Evolutionary conservation across 2,113 vertebrate genomes (phyloP).

Genomic region (Cochlearius cochlearius): DNA sequence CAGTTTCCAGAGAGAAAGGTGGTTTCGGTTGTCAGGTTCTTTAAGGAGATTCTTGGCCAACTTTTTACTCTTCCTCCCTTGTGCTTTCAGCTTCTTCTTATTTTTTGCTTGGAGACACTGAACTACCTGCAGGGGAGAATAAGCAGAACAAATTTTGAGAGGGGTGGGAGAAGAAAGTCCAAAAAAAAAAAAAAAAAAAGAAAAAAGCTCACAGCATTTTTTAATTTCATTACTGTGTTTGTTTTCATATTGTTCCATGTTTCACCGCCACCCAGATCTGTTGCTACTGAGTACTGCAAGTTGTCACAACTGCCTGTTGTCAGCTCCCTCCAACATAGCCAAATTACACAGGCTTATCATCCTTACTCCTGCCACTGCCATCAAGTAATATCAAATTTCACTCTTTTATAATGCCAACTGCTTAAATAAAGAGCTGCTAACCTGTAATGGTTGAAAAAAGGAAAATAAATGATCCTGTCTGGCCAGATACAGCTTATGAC

Average conservation of each 20-base stretch:
- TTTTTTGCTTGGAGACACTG: conserved; percentile 77
- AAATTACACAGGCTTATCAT: neutral
- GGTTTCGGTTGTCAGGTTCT: conserved; percentile 85
- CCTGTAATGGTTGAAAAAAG: neutral
- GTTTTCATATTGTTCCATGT: neutral
- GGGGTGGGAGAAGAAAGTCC: neutral
- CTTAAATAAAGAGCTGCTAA: neutral
- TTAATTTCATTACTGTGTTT: neutral
- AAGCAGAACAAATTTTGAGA: neutral
- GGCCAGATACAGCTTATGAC: neutral
- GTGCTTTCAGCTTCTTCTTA: conserved; percentile 85
- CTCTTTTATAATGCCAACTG: neutral
- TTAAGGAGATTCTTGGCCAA: conserved; percentile 90
- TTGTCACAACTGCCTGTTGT: neutral
- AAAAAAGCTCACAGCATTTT: neutral
- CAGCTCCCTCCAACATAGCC: neutral
- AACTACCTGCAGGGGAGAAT: conserved; percentile 74
- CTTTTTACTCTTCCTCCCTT: conserved; percentile 89
- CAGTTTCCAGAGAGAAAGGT: conserved; percentile 85
- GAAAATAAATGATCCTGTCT: neutral
- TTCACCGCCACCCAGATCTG: neutral
- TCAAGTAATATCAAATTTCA: neutral
- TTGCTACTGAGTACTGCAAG: neutral
- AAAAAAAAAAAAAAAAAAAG: neutral
- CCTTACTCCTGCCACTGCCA: neutral